A percentile compares a stretch with the other conserved stretches of the same genome.
Conservation (phyloP, 2,113 vertebrate species). For the Salvelinus sp. region DNA sequence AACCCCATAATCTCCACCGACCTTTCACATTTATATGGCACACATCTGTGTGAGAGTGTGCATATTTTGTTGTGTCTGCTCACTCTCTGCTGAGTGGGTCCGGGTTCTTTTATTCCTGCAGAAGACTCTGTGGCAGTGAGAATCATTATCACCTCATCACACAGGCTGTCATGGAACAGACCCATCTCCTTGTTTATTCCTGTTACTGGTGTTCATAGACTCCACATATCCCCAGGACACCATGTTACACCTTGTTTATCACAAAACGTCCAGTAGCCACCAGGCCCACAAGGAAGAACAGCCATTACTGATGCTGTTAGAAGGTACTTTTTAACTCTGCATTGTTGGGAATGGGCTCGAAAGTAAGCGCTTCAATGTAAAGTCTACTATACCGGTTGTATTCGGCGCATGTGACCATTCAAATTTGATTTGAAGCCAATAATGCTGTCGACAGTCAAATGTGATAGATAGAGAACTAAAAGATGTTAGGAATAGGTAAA, state of each 20-base stretch:
- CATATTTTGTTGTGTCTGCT: slow-evolving; percentile 21
- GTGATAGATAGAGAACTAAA: neutral
- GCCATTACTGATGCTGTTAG: neutral
- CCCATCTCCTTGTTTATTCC: slow-evolving; percentile 23
- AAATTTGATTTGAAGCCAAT: neutral
- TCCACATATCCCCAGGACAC: slow-evolving; percentile 4
- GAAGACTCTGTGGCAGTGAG: slow-evolving; percentile 29
- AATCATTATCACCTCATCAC: slow-evolving; percentile 45
- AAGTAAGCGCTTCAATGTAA: too few species aligned
- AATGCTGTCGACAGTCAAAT: neutral
- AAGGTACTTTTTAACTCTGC: neutral
- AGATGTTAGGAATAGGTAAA: neutral
- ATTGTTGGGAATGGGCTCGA: too few species aligned
- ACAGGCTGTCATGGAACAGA: slow-evolving; percentile 17
- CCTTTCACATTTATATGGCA: neutral
- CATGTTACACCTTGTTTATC: neutral
- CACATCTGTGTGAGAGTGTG: slow-evolving; percentile 5
- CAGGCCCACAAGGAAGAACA: neutral
- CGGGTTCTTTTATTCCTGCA: slow-evolving; percentile 36
- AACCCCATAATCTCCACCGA: neutral
- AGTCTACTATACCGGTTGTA: too few species aligned
- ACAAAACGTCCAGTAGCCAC: neutral
- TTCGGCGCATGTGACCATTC: too few species aligned
- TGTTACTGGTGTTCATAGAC: slow-evolving; percentile 10
- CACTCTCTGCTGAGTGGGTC: slow-evolving; percentile 28